Conservation (phyloP, 2,888 invertebrate species). For the Megaustenia siamemsis region DNA sequence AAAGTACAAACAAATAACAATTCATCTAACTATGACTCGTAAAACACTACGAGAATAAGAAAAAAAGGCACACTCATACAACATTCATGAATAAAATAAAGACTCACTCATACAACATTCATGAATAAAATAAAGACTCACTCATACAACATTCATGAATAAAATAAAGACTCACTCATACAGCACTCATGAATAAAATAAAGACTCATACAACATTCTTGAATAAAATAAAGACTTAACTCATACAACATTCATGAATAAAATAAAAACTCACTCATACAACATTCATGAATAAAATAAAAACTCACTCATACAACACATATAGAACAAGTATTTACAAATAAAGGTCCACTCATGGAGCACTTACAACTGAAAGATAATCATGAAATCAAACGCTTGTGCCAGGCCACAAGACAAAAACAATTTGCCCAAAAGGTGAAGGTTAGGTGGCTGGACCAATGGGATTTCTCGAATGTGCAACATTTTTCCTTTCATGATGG, state of each 20-base stretch:
- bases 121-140: no score
- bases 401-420: slow-evolving; percentile 73
- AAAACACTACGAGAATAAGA: no score
- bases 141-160: no score
- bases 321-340: neutral
- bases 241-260: slow-evolving; percentile 72
- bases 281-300: neutral
- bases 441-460: slow-evolving; percentile 70
- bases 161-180: no score
- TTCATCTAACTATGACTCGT: no score
- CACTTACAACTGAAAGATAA: slow-evolving; percentile 77
- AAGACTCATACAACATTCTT: neutral
- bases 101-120: no score
- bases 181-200: no score
- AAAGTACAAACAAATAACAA: neutral
- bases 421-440: slow-evolving; percentile 76
- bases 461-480: slow-evolving; percentile 63
- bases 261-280: slow-evolving; percentile 46
- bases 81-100: no score
- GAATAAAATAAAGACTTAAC: neutral
- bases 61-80: no score
- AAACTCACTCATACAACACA: neutral
- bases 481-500: slow-evolving; percentile 72
- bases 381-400: slow-evolving; percentile 75
- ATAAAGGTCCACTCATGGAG: neutral